phyloP scores from a whole-genome alignment of 2,888 invertebrate species.

The Entomobrya multifasciata region DNA sequence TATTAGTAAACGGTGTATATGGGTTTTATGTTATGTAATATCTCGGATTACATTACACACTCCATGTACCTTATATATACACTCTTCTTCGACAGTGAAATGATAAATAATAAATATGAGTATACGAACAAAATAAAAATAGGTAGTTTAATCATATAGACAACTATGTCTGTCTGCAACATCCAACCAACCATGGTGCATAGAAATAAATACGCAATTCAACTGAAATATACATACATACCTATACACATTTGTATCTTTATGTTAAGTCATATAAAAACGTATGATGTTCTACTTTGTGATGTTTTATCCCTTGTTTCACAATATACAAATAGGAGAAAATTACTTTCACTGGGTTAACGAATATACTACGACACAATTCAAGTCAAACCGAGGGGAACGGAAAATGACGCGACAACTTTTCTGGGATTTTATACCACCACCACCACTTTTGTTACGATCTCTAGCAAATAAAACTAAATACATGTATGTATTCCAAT shows the following conservation, averaged over 20 bases:
- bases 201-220: too few relatives aligned
- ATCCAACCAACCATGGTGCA: too few relatives aligned
- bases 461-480: slow-evolving; percentile 19
- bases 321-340: slow-evolving; percentile 34
- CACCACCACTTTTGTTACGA: slow-evolving; percentile 12
- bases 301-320: slow-evolving; percentile 20
- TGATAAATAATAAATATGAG: too few relatives aligned
- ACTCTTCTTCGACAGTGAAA: neutral
- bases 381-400: slow-evolving; percentile 47
- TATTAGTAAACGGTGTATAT: neutral
- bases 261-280: neutral
- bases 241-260: neutral
- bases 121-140: too few relatives aligned
- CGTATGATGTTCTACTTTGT: neutral
- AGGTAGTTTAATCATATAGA: too few relatives aligned
- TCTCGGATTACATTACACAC: neutral
- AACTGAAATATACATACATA: too few relatives aligned
- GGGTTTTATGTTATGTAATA: neutral
- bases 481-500: neutral
- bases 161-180: too few relatives aligned
- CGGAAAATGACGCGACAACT: slow-evolving; percentile 38
- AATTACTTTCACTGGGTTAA: slow-evolving; percentile 51
- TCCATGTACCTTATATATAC: neutral
- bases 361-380: slow-evolving; percentile 1
- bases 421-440: slow-evolving; percentile 17